A percentile compares a stretch with the other conserved stretches of the same genome.
Conservation (phyloP, 2,888 invertebrate species). For the Petrolisthes cinctipes region DNA sequence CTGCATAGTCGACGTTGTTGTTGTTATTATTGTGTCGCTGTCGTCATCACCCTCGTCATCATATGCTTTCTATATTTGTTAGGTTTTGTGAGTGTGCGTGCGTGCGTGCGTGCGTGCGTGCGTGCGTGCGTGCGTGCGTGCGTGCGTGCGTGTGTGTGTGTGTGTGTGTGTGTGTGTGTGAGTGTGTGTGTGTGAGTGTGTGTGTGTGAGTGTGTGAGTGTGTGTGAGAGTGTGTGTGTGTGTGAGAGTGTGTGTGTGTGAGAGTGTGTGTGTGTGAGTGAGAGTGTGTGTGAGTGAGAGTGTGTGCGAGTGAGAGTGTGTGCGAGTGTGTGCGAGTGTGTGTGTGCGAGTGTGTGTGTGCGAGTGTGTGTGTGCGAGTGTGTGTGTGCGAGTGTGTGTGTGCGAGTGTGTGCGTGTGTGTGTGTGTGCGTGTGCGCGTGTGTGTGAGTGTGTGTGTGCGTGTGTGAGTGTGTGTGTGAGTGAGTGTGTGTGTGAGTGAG, state of each 20-base stretch:
- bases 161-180: background rate
- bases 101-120: background rate
- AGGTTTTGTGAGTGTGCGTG: too few species aligned
- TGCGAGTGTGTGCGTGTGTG: too few species aligned
- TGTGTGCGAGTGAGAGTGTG: background rate
- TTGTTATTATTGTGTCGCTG: too few species aligned
- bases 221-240: too few species aligned
- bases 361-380: background rate
- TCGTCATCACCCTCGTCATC: too few species aligned
- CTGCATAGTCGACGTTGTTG: background rate
- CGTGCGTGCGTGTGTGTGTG: background rate
- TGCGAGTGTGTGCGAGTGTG: background rate
- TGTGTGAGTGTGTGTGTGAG: background rate
- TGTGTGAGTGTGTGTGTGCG: too few species aligned
- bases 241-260: background rate
- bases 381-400: background rate
- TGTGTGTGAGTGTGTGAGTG: too few species aligned
- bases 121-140: too few species aligned
- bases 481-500: background rate
- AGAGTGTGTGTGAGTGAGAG: background rate
- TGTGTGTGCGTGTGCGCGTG: background rate
- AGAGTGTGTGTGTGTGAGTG: background rate
- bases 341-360: too few species aligned
- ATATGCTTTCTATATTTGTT: too few species aligned
- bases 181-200: background rate